Evolutionary conservation across 1,140 invertebrate species (phyloP).

Genomic region (Cardiocondyla obscurior): DNA sequence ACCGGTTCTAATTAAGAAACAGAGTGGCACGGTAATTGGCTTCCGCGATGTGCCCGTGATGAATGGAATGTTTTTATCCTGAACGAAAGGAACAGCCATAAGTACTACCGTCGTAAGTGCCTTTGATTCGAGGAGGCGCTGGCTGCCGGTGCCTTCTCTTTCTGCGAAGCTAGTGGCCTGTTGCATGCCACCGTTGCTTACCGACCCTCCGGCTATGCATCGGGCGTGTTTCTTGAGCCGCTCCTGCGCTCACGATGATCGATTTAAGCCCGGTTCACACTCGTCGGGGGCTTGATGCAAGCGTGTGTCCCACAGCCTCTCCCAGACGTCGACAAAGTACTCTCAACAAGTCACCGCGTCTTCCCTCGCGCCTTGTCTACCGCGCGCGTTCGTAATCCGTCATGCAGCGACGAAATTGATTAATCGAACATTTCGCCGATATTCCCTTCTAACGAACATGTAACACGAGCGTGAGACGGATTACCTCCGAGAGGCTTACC

Average conservation of each 20-base stretch:
- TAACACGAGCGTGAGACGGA: conserved; percentile 51
- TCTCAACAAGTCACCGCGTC: conserved; percentile 43
- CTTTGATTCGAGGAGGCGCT: conserved; percentile 65
- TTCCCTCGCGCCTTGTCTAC: conserved; percentile 15
- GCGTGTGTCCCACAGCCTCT: conserved; percentile 31
- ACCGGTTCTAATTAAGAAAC: conserved; percentile 70
- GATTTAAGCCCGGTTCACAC: conserved; percentile 67
- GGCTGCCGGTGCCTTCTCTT: conserved; percentile 51
- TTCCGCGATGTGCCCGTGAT: conserved; percentile 60
- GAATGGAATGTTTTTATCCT: conserved; percentile 69
- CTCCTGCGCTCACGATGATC: conserved; percentile 62
- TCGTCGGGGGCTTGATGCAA: conserved; percentile 38
- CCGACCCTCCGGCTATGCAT: conserved; percentile 65
- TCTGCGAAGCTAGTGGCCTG: conserved; percentile 67
- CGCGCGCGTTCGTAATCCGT: conserved; percentile 53
- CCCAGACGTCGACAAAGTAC: conserved; percentile 50
- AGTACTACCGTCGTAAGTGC: conserved; percentile 63
- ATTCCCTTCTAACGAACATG: conserved; percentile 52
- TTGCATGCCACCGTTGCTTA: conserved; percentile 63
- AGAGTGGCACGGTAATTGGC: conserved; percentile 64
- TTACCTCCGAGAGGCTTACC: conserved; percentile 47
- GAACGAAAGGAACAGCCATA: conserved; percentile 60
- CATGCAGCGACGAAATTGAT: conserved; percentile 50
- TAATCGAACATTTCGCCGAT: conserved; percentile 51
- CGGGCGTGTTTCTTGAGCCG: conserved; percentile 66